These are phyloP conservation scores for Aphrocallistes beatrix DNA, from an alignment of 37 sponge, comb jelly and placozoan genomes.

Conservation along the genomic window DNA sequence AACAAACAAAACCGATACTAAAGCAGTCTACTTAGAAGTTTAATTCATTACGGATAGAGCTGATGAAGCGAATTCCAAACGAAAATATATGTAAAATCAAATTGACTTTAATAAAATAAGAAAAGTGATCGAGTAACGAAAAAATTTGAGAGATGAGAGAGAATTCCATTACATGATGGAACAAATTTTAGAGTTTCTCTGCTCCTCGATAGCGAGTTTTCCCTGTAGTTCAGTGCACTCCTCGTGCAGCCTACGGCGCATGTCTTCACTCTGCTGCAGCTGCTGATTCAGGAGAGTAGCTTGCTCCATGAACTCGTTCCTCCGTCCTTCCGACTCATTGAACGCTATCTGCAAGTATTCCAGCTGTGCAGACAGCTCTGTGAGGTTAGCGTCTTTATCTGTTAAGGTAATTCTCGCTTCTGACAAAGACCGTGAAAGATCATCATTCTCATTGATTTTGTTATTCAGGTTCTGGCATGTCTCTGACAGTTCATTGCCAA, in stretches of 20 bases:
- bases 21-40: too few species aligned
- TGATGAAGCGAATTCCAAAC: too few species aligned
- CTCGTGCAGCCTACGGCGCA: conserved; percentile 67
- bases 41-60: too few species aligned
- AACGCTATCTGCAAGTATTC: conserved; percentile 14
- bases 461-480: neutral
- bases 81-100: neutral
- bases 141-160: neutral
- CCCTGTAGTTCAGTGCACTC: conserved; percentile 75
- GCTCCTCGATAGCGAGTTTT: conserved; percentile 68
- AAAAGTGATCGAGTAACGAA: neutral
- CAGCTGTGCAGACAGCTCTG: neutral
- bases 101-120: neutral
- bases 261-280: conserved; percentile 52
- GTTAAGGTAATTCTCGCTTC: neutral
- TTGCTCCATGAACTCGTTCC: neutral
- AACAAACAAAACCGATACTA: too few species aligned
- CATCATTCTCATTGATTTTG: neutral
- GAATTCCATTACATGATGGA: conserved; percentile 24
- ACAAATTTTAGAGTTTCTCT: conserved; percentile 51
- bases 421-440: neutral
- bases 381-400: neutral
- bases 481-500: neutral
- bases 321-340: neutral
- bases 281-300: conserved; percentile 25